Evolutionary conservation across 2,797 vertebrate genomes (phyloP).

Genomic region (Poecilia velifera): DNA sequence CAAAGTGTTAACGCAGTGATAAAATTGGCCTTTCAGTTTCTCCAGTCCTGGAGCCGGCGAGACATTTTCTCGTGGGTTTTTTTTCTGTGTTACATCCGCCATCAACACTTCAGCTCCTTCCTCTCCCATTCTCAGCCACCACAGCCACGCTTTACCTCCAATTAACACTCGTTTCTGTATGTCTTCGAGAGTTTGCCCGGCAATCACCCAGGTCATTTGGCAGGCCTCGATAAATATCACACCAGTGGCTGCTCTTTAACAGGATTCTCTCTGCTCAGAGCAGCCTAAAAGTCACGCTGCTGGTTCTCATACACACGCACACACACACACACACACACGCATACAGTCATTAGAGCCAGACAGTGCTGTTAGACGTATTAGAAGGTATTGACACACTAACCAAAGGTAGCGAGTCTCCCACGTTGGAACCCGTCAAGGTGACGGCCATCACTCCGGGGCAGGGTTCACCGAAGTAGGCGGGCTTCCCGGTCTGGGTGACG

Average conservation of each 20-base stretch:
- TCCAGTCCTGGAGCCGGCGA: slow-evolving; percentile 40
- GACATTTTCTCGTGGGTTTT: slow-evolving; percentile 50
- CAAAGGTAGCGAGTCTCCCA: slow-evolving; percentile 62
- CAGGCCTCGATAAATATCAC: slow-evolving; percentile 79
- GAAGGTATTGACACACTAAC: slow-evolving; percentile 61
- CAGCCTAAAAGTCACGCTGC: slow-evolving; percentile 64
- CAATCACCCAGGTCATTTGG: slow-evolving; percentile 74
- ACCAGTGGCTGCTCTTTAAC: slow-evolving; percentile 75
- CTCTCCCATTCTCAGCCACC: slow-evolving; percentile 66
- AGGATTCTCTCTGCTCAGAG: slow-evolving; percentile 64
- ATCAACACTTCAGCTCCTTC: slow-evolving; percentile 73
- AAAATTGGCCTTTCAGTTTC: slow-evolving; percentile 59
- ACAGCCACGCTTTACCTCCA: slow-evolving; percentile 76
- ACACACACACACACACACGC: slow-evolving; percentile 20
- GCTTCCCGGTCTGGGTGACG: slow-evolving; percentile 66
- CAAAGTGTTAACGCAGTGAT: slow-evolving; percentile 54
- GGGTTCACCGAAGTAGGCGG: slow-evolving; percentile 71
- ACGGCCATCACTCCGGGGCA: slow-evolving; percentile 75
- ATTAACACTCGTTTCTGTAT: slow-evolving; percentile 78
- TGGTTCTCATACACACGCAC: slow-evolving; percentile 21
- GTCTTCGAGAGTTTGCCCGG: slow-evolving; percentile 45
- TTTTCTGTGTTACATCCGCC: slow-evolving; percentile 63
- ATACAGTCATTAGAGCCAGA: slow-evolving; percentile 57
- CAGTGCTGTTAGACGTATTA: slow-evolving; percentile 57
- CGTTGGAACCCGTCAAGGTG: slow-evolving; percentile 67